Percentiles rank a stretch among this genome's conserved stretches.
phyloP scores from a whole-genome alignment of 2,797 vertebrate species.

The Naso thynnoides region DNA sequence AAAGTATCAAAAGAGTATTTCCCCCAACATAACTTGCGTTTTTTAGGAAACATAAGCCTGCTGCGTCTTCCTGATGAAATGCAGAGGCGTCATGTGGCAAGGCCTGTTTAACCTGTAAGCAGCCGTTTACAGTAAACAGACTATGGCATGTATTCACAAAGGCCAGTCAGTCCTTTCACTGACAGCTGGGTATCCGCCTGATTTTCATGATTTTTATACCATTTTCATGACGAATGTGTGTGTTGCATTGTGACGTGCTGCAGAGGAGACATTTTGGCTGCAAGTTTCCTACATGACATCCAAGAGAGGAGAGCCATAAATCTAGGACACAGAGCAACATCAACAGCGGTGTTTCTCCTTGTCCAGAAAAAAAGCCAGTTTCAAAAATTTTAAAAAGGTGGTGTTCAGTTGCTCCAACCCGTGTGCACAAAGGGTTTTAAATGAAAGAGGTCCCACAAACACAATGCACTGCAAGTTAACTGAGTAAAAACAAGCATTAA shows the following conservation, averaged over 20 bases:
- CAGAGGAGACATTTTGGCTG: slow-evolving; percentile 35
- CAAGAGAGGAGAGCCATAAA: slow-evolving; percentile 42
- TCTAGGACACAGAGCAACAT: slow-evolving; percentile 56
- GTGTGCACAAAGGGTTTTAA: not conserved
- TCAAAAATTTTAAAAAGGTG: slow-evolving; percentile 7
- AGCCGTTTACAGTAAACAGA: slow-evolving; percentile 45
- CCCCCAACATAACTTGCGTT: slow-evolving; percentile 5
- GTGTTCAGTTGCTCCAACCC: slow-evolving; percentile 5
- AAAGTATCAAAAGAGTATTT: not conserved
- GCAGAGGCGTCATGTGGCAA: slow-evolving; percentile 10
- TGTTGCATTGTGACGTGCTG: slow-evolving; percentile 4
- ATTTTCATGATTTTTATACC: not conserved
- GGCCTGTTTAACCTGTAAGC: slow-evolving; percentile 55
- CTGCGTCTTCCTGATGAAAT: slow-evolving; percentile 17
- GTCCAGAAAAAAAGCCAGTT: slow-evolving; percentile 28
- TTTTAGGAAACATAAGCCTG: slow-evolving; percentile 15
- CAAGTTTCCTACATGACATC: slow-evolving; percentile 29
- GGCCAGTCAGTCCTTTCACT: not conserved
- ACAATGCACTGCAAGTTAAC: slow-evolving; percentile 11
- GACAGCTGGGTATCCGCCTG: not conserved
- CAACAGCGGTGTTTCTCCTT: slow-evolving; percentile 22
- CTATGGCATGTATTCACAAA: slow-evolving; percentile 15
- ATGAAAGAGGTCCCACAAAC: not conserved
- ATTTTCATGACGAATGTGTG: slow-evolving; percentile 10
- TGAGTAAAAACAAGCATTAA: not conserved